Evolutionary conservation across 2,888 invertebrate species (phyloP).

Genomic region (Lypha dubia): DNA sequence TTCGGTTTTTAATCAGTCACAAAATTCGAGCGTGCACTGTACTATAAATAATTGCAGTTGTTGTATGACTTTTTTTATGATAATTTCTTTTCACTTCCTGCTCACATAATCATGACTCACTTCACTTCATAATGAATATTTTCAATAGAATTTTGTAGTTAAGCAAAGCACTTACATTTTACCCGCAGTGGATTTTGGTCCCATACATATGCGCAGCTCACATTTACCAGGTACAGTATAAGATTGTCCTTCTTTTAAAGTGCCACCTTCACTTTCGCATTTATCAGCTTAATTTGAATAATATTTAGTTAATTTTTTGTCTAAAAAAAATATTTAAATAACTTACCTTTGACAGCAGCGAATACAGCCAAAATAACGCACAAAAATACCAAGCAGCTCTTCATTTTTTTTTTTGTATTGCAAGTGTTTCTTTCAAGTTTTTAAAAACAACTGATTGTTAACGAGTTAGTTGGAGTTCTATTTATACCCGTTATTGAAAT

Average conservation of each 20-base stretch:
- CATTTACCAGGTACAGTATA: neutral
- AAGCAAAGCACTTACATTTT: neutral
- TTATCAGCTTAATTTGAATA: neutral
- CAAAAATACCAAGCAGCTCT: conserved; percentile 33
- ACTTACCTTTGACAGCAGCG: conserved; percentile 37
- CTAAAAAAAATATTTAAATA: neutral
- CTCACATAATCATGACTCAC: no score
- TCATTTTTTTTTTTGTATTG: conserved; percentile 41
- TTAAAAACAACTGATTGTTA: conserved; percentile 44
- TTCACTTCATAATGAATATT: neutral
- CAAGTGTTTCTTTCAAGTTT: neutral
- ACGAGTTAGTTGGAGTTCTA: neutral
- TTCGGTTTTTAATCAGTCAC: no score
- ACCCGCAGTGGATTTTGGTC: no score
- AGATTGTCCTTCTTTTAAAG: neutral
- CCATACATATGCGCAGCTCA: neutral
- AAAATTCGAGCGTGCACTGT: no score
- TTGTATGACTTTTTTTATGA: no score
- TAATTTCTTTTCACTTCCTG: no score
- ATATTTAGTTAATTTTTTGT: neutral
- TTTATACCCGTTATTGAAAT: conserved; percentile 34
- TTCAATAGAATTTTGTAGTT: neutral
- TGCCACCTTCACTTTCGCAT: neutral
- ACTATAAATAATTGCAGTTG: no score
- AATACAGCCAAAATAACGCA: conserved; percentile 39